Evolutionary conservation across 2,888 invertebrate species (phyloP), one percentile per base, ranked within the genome.

Genomic region (Alloscopus bannaensis): DNA sequence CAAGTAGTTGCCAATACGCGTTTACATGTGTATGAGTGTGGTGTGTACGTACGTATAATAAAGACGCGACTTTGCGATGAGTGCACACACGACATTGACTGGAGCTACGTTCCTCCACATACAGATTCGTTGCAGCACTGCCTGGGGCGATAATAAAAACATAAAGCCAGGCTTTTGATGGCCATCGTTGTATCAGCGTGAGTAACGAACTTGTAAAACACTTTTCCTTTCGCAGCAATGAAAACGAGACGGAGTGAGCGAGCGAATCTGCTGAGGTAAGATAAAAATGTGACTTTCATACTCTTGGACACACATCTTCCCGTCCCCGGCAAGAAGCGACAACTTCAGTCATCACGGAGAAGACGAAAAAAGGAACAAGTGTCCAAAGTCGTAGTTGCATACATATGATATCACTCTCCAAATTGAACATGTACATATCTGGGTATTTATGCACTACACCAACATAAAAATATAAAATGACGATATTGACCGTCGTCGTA

Each of bases 141-240:
- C 70, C 70, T 20, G 42, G n/a, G 70, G 70, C 70, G 36, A 60
- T 60, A 60, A 60, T 60, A 71, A 60, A 71, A 70, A 70, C 36
- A 29, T 11, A 36, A 36, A 36, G 36, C 36, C 13, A 28, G 42
- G 2, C 22, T 50, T 47, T 50, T 50, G 50, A 50, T 50, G 50
- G 50, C 22, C 50, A 50, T 36, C 36, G 8, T 36, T 13, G 36
- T n/a, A n/a, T n/a, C 36, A 36, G 11, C 50, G 50, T 50, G 50
- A 50, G 22, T 50, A 18, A 50, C 16, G 50, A 50, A 50, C 50
- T 18, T 50, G 50, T 18, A 50, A 20, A 18, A 50, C 50, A 50
- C 50, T 50, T 50, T 50, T 50, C n/a, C 50, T 50, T 50, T 50
- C 50, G 20, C n/a, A n/a, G n/a, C n/a, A n/a, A n/a, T n/a, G 36